Evolutionary conservation across 2,888 invertebrate genomes (phyloP), one percentile per base, ranked within the genome.

Genomic region (Caenorhabditis angaria): DNA sequence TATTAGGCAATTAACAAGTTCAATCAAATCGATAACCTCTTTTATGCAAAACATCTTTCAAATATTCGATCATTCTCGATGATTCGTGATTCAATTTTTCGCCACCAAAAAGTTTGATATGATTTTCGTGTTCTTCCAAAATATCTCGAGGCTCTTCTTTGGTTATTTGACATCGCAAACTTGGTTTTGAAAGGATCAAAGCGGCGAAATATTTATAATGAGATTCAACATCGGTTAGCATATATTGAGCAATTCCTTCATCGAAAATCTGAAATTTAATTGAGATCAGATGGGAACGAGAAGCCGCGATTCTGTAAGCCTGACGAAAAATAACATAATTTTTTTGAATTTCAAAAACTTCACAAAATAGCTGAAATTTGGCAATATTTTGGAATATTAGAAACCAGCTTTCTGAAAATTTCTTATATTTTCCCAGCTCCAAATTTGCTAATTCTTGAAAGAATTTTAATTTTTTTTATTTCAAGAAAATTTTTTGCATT

Each of bases 221-320:
- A 1, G 85, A 86, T 28, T 76, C 75, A 25, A 66, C 63, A 55
- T 85, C 87, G 14, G 75, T 67, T 29, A 86, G 62, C 78, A 82
- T 77, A 69, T 85, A 86, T 60, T 86, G 86, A 1, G 85, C 86
- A 35, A 87, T 83, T 32, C 84, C 85, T 69, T 85, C 85, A 65
- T 86, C 84, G 75, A 76, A 86, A 14, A 85, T 74, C 83, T 82
- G 70, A 35, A 56, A 14, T 24, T 25, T 55, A 18, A 54, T 55
- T 20, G n/a, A n/a, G 22, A 50, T n/a, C 41, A 27, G n/a, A n/a
- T n/a, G n/a, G n/a, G n/a, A n/a, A n/a, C n/a, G n/a, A n/a, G n/a
- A n/a, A n/a, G n/a, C n/a, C n/a, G n/a, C n/a, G n/a, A n/a, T n/a
- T n/a, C n/a, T n/a, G n/a, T n/a, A n/a, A n/a, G n/a, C n/a, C n/a